Base-by-base conservation (phyloP, 53 echinoderm and acorn worm genomes). In the Mesocentrotus franciscanus region DNA sequence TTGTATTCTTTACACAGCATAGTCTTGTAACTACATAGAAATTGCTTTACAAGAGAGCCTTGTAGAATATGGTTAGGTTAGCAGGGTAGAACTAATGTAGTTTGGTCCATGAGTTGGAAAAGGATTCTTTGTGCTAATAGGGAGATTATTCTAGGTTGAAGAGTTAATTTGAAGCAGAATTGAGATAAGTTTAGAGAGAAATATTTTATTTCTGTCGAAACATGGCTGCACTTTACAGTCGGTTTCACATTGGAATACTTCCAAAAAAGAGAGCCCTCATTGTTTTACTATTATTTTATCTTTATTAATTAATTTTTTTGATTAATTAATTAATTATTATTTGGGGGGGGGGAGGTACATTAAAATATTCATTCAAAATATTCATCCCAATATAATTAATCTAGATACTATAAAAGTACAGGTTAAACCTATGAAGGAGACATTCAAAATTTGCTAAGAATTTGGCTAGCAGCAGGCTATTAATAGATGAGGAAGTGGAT, bases 401-500 rank as follows among this genome's bases (percentile, higher is more conserved):
- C 0, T 27, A 61, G 61, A 61, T 61, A 61, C 15, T 61, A 16
- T 61, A 3, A 1, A 39, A 1, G 61, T 17, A 61, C 17, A 16
- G 13, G 61, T 61, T 61, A 16, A 61, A n/a, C 27, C n/a, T 8
- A 71, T 71, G 71, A 71, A n/a, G 9, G n/a, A n/a, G 27, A 71
- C 26, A 72, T n/a, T 8, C 9, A 42, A 81, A 42, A 0, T 81
- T 39, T 13, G 17, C 36, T 81, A 16, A 36, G 42, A 81, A 93
- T 30, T 26, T 61, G 29, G 58, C 39, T 57, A 61, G 20, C 8
- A 87, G 56, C n/a, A 9, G 29, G 29, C 87, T 87, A 87, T 87
- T 87, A 87, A 87, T 87, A 87, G 58, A 26, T 26, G 11, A 87
- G 87, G 87, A 87, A 87, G 87, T 87, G 87, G 87, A 87, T 57